Evolutionary conservation across 2,113 vertebrate species (phyloP).

Genomic region (Verasper variegatus): DNA sequence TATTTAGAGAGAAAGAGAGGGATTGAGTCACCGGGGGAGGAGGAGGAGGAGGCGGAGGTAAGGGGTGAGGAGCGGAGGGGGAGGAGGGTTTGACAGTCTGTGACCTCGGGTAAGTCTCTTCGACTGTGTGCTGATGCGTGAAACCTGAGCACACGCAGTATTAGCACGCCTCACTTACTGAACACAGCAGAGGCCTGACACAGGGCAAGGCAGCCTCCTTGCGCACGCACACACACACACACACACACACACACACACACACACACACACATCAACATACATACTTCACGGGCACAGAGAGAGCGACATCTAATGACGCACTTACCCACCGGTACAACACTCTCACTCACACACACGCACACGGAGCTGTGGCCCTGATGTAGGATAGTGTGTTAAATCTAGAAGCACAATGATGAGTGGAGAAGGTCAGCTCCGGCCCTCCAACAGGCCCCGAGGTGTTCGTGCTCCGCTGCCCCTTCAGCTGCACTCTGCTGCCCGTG

Average conservation of each 20-base stretch:
- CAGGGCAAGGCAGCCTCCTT: slow-evolving; percentile 66
- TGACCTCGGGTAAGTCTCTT: slow-evolving; percentile 80
- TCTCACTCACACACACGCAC: slow-evolving; percentile 43
- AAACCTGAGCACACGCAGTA: slow-evolving; percentile 83
- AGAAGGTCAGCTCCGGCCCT: slow-evolving; percentile 68
- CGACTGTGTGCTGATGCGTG: slow-evolving; percentile 80
- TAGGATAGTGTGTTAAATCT: slow-evolving; percentile 49
- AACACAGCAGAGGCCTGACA: slow-evolving; percentile 79
- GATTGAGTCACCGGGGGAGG: slow-evolving; percentile 61
- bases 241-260: slow-evolving; percentile 48
- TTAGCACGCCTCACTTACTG: slow-evolving; percentile 80
- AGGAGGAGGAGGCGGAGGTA: slow-evolving; percentile 17
- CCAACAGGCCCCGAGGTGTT: slow-evolving; percentile 51
- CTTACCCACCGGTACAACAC: slow-evolving; percentile 39
- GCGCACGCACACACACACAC: slow-evolving; percentile 53
- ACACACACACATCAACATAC: slow-evolving; percentile 50
- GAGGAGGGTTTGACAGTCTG: slow-evolving; percentile 65
- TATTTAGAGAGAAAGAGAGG: slow-evolving; percentile 67
- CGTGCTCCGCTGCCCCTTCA: slow-evolving; percentile 57
- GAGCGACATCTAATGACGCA: slow-evolving; percentile 35
- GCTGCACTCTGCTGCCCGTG: slow-evolving; percentile 47
- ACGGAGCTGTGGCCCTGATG: slow-evolving; percentile 34
- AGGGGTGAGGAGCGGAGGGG: slow-evolving; percentile 1
- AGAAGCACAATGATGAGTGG: slow-evolving; percentile 43
- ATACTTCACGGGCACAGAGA: slow-evolving; percentile 45